phyloP scores from a whole-genome alignment of 2,888 invertebrate genomes.

The Anticlea derivata region DNA sequence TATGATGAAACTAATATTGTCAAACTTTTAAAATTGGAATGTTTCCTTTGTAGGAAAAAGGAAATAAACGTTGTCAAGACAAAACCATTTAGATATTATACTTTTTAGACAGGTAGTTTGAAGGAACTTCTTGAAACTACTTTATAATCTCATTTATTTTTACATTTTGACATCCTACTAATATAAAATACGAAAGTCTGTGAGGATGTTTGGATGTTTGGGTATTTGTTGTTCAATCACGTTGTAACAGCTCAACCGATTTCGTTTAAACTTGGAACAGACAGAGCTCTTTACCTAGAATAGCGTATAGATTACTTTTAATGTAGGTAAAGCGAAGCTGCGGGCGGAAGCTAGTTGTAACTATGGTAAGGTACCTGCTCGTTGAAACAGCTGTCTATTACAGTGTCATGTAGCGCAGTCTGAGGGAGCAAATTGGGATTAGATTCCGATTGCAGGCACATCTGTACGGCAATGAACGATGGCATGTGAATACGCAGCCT shows the following conservation, averaged over 20 bases:
- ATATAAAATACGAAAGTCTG: too few relatives aligned
- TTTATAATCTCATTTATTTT: not conserved
- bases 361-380: not conserved
- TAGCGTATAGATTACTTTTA: too few relatives aligned
- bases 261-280: too few relatives aligned
- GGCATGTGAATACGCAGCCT: slow-evolving; percentile 52
- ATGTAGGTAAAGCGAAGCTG: too few relatives aligned
- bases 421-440: slow-evolving; percentile 55
- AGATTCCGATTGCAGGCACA: slow-evolving; percentile 70
- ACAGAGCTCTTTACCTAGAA: too few relatives aligned
- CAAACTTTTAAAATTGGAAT: slow-evolving; percentile 24
- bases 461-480: slow-evolving; percentile 64
- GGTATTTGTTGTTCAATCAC: too few relatives aligned
- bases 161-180: too few relatives aligned
- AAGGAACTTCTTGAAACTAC: not conserved
- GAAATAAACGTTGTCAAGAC: too few relatives aligned
- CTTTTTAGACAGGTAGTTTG: too few relatives aligned
- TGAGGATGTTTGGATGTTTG: too few relatives aligned
- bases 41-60: slow-evolving; percentile 7
- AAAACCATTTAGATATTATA: too few relatives aligned
- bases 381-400: slow-evolving; percentile 52
- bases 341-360: not conserved
- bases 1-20: slow-evolving; percentile 17
- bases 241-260: too few relatives aligned
- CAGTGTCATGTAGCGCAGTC: slow-evolving; percentile 51